Conservation (phyloP, 2,888 invertebrate genomes). For the Eumacrocentrus americanus region DNA sequence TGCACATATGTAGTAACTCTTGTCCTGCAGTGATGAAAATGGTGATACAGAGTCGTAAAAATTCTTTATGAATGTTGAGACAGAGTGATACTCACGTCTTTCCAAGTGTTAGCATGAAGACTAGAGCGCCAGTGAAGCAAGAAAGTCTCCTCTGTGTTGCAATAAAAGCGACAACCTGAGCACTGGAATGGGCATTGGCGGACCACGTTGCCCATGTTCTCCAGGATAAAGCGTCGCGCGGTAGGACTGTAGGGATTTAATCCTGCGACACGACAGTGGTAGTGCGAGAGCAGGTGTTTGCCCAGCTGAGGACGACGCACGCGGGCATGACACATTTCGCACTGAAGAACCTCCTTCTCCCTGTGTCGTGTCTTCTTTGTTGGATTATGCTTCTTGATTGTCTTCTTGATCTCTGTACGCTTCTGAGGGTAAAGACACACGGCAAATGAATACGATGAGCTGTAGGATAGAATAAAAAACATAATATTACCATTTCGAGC, state of each 20-base stretch:
- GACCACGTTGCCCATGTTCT: constrained; percentile 79
- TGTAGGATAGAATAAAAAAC: too few relatives aligned
- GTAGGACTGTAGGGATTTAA: constrained; percentile 67
- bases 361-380: constrained; percentile 63
- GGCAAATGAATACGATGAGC: too few relatives aligned
- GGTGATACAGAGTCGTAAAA: too few relatives aligned
- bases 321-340: constrained; percentile 75
- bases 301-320: constrained; percentile 75
- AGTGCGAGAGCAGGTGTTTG: constrained; percentile 85
- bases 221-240: constrained; percentile 71
- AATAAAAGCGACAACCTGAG: constrained; percentile 82
- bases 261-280: constrained; percentile 74
- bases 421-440: too few relatives aligned
- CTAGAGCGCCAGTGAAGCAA: constrained; percentile 76
- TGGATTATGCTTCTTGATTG: constrained; percentile 12
- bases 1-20: constrained; percentile 74
- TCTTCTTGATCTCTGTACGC: constrained; percentile 13
- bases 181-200: constrained; percentile 87
- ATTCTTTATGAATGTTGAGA: too few relatives aligned
- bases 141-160: constrained; percentile 75
- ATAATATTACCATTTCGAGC: constrained; percentile 32
- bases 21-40: constrained; percentile 51
- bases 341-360: constrained; percentile 68
- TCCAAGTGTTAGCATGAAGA: constrained; percentile 66
- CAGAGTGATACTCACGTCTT: too few relatives aligned